Conservation (phyloP, 2,888 invertebrate species). For the Lithophane ornitopus region DNA sequence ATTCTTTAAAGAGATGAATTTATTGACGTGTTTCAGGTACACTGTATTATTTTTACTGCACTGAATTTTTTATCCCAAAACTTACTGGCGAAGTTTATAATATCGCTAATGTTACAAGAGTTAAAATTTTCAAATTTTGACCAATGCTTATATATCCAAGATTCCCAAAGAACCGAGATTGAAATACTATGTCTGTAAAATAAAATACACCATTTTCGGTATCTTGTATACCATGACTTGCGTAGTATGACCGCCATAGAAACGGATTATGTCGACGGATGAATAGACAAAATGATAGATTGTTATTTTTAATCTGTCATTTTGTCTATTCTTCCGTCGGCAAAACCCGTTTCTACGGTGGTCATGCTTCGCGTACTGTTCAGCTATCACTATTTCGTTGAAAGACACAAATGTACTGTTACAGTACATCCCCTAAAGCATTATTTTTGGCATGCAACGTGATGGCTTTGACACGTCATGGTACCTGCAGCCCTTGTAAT, state of each 20-base stretch:
- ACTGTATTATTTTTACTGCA: constrained; percentile 11
- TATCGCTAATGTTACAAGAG: neutral
- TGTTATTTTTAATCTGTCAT: no score
- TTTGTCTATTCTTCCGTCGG: no score
- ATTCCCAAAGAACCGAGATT: neutral
- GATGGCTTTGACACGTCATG: neutral
- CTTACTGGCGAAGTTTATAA: neutral
- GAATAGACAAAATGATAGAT: no score
- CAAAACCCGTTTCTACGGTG: no score
- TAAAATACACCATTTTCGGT: neutral
- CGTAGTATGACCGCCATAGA: no score
- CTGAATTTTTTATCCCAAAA: neutral
- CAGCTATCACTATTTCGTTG: neutral
- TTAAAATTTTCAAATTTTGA: neutral
- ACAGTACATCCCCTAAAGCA: neutral
- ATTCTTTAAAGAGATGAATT: neutral
- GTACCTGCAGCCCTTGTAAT: neutral
- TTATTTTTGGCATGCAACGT: neutral
- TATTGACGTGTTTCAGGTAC: constrained; percentile 9
- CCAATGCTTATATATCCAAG: neutral
- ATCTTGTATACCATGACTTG: neutral
- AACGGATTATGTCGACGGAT: no score
- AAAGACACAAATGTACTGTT: neutral
- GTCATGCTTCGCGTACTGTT: no score
- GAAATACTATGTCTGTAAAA: neutral